phyloP scores from a whole-genome alignment of 2,113 vertebrate species.

The Parus major region DNA sequence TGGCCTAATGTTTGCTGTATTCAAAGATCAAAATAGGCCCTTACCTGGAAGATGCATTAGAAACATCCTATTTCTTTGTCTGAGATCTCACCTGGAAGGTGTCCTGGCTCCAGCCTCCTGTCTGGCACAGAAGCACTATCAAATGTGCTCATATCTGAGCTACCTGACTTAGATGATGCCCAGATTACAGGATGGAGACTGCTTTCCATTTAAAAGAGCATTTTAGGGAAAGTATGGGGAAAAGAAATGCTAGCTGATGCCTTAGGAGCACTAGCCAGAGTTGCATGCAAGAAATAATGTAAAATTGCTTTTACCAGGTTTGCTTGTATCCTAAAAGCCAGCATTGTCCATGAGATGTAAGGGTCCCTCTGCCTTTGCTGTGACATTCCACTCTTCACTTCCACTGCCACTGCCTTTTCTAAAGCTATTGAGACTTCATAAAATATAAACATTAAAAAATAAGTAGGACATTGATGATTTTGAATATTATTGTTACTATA shows the following conservation, averaged over 20 bases:
- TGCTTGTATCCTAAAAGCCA: not conserved
- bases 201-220: not conserved
- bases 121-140: not conserved
- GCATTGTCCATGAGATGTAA: not conserved
- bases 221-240: not conserved
- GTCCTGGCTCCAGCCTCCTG: not conserved
- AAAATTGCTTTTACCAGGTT: not conserved
- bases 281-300: not conserved
- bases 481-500: not conserved
- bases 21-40: not conserved
- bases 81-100: not conserved
- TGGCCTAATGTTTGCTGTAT: not conserved
- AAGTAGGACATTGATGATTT: not conserved
- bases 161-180: rapidly evolving
- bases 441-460: not conserved
- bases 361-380: not conserved
- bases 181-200: not conserved
- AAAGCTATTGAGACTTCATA: not conserved
- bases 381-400: not conserved
- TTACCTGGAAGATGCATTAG: not conserved
- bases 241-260: not conserved
- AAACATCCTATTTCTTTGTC: not conserved
- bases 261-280: not conserved
- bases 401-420: not conserved
- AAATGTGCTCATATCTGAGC: not conserved